These are phyloP conservation scores for Cisticola juncidis DNA, from an alignment of 2,113 vertebrate species.

Conservation along the genomic window DNA sequence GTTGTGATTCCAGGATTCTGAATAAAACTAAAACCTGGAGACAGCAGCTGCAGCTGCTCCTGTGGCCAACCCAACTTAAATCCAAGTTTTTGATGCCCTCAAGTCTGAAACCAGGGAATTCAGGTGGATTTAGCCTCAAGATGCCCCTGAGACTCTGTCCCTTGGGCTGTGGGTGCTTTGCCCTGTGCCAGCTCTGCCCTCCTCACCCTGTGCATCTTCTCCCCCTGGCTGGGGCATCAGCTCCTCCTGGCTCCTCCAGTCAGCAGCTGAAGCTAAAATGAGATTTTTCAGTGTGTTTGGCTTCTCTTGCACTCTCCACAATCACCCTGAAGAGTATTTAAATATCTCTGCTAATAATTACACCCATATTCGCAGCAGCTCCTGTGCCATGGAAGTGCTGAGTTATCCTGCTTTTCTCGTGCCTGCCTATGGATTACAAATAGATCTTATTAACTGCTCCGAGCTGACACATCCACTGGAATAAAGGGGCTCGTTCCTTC, in stretches of 20 bases:
- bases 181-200: neutral
- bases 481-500: conserved; percentile 16
- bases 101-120: neutral
- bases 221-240: neutral
- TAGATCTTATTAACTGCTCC: conserved; percentile 46
- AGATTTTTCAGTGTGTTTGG: neutral
- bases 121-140: neutral
- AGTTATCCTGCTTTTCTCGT: neutral
- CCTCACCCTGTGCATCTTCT: neutral
- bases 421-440: conserved; percentile 3
- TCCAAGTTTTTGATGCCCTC: neutral
- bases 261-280: neutral
- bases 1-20: fast-evolving
- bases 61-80: neutral
- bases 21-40: neutral
- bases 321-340: conserved; percentile 4
- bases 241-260: neutral
- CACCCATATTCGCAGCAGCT: neutral
- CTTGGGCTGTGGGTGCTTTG: neutral
- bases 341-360: neutral
- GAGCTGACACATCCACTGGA: conserved; percentile 8
- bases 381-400: neutral
- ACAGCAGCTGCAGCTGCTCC: neutral
- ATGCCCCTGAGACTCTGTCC: neutral
- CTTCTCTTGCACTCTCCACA: neutral